phyloP scores from a whole-genome alignment of 2,888 invertebrate species.

The Temnothorax unifasciatus region DNA sequence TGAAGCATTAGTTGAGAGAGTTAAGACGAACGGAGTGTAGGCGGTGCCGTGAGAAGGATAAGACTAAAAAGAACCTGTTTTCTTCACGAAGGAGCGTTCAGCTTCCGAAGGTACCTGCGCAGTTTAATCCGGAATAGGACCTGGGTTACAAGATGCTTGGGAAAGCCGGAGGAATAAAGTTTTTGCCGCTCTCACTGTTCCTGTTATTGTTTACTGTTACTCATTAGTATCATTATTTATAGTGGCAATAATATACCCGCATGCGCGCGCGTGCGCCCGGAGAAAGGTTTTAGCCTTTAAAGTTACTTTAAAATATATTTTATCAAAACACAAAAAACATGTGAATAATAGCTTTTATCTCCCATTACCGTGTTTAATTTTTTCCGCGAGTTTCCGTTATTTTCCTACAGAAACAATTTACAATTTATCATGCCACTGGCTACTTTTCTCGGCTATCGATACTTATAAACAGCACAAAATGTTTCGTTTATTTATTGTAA shows the following conservation, averaged over 20 bases:
- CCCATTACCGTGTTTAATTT: not conserved
- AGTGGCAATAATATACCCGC: not conserved
- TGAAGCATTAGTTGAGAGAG: slow-evolving; percentile 62
- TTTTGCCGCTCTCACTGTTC: not conserved
- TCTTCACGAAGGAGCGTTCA: slow-evolving; percentile 76
- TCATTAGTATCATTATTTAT: slow-evolving; percentile 9
- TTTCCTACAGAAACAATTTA: not conserved
- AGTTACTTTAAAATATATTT: not conserved
- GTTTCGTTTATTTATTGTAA: slow-evolving; percentile 10
- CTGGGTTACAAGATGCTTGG: slow-evolving; percentile 63
- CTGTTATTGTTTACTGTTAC: slow-evolving; percentile 12
- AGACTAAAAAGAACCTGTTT: slow-evolving; percentile 83
- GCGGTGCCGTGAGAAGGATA: slow-evolving; percentile 72
- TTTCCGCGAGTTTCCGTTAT: not conserved
- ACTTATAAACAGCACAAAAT: not conserved
- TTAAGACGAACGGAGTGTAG: slow-evolving; percentile 75
- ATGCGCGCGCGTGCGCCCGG: too few species aligned
- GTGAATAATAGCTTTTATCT: not conserved
- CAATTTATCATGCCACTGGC: not conserved
- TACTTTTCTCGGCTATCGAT: not conserved
- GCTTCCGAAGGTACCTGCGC: slow-evolving; percentile 82
- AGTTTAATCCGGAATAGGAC: slow-evolving; percentile 83
- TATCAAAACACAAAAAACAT: not conserved
- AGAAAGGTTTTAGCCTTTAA: not conserved
- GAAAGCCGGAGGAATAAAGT: slow-evolving; percentile 18